Evolutionary conservation across 2,888 invertebrate species (phyloP).

Genomic region (Idaea biselata): DNA sequence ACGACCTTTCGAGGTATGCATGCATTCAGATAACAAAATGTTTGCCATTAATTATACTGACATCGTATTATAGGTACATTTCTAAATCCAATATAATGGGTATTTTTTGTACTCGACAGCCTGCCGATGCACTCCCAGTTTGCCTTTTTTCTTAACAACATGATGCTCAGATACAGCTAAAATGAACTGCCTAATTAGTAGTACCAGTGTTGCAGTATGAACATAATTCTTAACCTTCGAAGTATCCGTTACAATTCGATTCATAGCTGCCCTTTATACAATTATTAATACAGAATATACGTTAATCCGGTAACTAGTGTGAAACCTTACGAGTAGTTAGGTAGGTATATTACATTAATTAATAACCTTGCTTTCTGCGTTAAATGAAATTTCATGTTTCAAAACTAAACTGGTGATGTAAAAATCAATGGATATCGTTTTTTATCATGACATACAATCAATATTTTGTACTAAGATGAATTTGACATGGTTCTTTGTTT

Average conservation of each 20-base stretch:
- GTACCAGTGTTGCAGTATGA: background rate
- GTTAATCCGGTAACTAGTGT: background rate
- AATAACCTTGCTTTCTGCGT: slow-evolving; percentile 1
- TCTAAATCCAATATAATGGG: no score
- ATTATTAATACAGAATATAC: background rate
- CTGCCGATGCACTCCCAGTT: background rate
- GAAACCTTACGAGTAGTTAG: slow-evolving; percentile 21
- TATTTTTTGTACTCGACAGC: background rate
- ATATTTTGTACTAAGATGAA: background rate
- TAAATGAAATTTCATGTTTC: background rate
- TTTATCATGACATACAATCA: background rate
- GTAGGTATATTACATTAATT: background rate
- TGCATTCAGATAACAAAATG: slow-evolving; percentile 63
- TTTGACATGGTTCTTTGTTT: background rate
- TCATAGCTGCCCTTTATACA: background rate
- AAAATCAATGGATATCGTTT: slow-evolving; percentile 1
- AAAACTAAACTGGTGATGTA: background rate
- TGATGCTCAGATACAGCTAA: background rate
- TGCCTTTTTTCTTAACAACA: background rate
- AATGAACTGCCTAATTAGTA: background rate
- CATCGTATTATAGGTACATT: no score
- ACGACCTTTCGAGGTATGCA: slow-evolving; percentile 69
- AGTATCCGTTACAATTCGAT: background rate
- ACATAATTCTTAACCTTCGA: background rate
- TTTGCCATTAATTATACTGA: slow-evolving; percentile 35